Percentiles rank a stretch among this genome's conserved stretches.
Conservation (phyloP, 2,113 vertebrate genomes). For the Psittacara wagleri region DNA sequence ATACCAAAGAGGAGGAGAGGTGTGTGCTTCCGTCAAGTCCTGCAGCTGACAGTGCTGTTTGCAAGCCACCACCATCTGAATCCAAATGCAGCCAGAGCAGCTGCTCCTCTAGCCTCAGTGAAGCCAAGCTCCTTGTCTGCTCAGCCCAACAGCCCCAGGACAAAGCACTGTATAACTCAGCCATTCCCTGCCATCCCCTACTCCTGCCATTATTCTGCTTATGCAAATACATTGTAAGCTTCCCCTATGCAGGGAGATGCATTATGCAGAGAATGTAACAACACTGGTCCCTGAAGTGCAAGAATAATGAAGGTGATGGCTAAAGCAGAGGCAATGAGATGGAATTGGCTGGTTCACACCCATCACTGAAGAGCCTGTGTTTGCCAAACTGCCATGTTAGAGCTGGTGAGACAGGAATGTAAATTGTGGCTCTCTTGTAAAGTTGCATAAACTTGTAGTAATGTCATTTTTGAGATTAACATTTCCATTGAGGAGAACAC, state of each 20-base stretch:
- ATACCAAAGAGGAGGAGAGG: conserved; percentile 29
- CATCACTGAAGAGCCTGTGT: not conserved
- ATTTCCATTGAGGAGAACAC: conserved; percentile 24
- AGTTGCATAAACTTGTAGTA: conserved; percentile 37
- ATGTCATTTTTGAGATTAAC: conserved; percentile 34
- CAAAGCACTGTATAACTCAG: not conserved
- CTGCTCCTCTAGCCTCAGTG: not conserved
- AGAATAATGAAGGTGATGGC: not conserved
- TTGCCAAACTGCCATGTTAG: conserved; percentile 22
- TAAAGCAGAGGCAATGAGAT: not conserved
- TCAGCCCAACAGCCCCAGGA: not conserved
- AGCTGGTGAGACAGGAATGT: conserved; percentile 43
- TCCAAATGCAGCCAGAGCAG: not conserved
- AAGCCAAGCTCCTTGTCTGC: not conserved
- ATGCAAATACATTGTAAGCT: conserved; percentile 12
- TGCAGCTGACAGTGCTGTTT: not conserved
- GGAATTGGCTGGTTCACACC: not conserved
- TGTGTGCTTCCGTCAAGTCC: not conserved
- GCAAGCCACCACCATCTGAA: not conserved
- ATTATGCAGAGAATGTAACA: conserved; percentile 24
- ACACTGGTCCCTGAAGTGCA: conserved; percentile 6
- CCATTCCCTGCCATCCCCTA: not conserved
- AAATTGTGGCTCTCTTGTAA: conserved; percentile 28
- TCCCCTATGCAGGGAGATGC: not conserved
- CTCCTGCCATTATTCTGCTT: not conserved